phyloP scores from a whole-genome alignment of 2,888 invertebrate species.

The Conchocele bisecta region DNA sequence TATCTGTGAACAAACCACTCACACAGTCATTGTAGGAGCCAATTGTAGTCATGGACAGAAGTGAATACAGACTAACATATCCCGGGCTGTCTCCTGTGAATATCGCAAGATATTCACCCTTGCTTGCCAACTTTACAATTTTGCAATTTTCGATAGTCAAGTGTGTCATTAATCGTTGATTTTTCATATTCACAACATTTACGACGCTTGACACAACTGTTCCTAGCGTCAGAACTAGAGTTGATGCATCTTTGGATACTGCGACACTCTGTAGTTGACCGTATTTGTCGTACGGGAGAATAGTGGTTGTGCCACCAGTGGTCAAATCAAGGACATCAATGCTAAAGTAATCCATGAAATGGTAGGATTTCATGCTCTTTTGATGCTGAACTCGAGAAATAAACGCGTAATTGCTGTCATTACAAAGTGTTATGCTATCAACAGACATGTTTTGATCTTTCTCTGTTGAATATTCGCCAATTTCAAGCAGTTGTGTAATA shows the following conservation, averaged over 20 bases:
- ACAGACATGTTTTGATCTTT: slow-evolving; percentile 38
- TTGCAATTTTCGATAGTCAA: slow-evolving; percentile 31
- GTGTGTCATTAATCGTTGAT: slow-evolving; percentile 26
- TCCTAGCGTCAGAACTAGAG: slow-evolving; percentile 38
- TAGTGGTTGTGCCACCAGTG: slow-evolving; percentile 19
- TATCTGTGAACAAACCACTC: slow-evolving; percentile 50
- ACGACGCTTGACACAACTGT: slow-evolving; percentile 27
- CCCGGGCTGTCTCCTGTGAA: slow-evolving; percentile 5
- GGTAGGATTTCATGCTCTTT: slow-evolving; percentile 63
- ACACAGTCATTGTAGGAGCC: slow-evolving; percentile 30
- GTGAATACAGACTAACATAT: slow-evolving; percentile 1
- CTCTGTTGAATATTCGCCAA: slow-evolving; percentile 48
- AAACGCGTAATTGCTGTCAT: slow-evolving; percentile 46
- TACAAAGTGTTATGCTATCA: slow-evolving; percentile 42
- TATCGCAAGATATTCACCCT: slow-evolving; percentile 50
- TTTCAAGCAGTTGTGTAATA: slow-evolving; percentile 43
- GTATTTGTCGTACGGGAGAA: slow-evolving; percentile 53
- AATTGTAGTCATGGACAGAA: slow-evolving; percentile 26
- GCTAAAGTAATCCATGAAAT: slow-evolving; percentile 70
- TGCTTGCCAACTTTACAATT: slow-evolving; percentile 35
- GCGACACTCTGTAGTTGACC: slow-evolving; percentile 40
- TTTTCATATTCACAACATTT: slow-evolving; percentile 28
- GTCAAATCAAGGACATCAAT: slow-evolving; percentile 58
- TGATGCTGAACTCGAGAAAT: slow-evolving; percentile 48
- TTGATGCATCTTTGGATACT: slow-evolving; percentile 45